A percentile compares a stretch with the other conserved stretches of the same genome.
Conservation (phyloP, 2,797 vertebrate genomes). For the Halcyon chelicuti region DNA sequence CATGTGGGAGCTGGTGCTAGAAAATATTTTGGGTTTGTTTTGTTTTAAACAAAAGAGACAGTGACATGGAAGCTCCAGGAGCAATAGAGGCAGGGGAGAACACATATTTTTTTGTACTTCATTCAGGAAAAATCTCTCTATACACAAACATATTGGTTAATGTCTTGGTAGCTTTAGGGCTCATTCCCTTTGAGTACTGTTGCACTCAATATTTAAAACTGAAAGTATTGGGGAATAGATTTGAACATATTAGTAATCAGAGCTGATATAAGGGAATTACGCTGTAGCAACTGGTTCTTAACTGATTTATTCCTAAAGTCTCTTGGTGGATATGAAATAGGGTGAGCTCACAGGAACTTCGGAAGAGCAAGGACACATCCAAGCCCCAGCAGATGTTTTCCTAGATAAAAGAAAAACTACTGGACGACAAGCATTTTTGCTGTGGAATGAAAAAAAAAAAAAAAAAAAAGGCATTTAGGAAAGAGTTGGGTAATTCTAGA, state of each 20-base stretch:
- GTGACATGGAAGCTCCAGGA: background rate
- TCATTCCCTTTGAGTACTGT: background rate
- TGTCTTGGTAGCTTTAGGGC: background rate
- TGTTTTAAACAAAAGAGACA: background rate
- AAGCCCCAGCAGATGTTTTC: background rate
- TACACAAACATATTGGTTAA: background rate
- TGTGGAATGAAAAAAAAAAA: background rate
- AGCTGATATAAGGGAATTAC: background rate
- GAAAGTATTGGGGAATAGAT: background rate
- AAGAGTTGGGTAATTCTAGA: background rate
- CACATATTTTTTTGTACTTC: fast-evolving
- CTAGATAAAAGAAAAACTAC: background rate
- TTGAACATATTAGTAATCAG: background rate
- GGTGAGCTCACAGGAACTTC: background rate
- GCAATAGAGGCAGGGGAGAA: background rate
- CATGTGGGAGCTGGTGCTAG: background rate
- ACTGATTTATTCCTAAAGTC: background rate
- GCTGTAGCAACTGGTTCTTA: background rate
- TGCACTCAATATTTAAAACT: background rate
- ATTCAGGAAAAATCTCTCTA: background rate
- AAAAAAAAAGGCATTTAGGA: background rate
- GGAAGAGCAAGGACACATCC: background rate
- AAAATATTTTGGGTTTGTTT: background rate
- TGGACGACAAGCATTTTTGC: background rate
- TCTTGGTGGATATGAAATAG: background rate